Percentiles rank a stretch among this genome's conserved stretches.
Evolutionary conservation across 2,888 invertebrate species (phyloP).

Genomic region (Orchesellides sinensis): DNA sequence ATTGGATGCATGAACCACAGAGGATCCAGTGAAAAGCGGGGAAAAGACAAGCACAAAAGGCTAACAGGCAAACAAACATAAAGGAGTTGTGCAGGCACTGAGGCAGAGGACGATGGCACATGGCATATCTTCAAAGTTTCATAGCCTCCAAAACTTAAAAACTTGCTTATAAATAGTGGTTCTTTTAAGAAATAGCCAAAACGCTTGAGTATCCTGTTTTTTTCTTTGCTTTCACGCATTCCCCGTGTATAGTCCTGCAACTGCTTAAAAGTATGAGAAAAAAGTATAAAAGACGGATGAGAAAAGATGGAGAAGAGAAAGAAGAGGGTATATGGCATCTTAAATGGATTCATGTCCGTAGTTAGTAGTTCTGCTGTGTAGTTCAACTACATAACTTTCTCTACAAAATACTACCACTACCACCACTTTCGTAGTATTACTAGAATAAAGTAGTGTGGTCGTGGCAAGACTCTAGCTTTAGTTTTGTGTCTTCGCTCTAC

Average conservation of each 20-base stretch:
- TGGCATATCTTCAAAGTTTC: slow-evolving; percentile 11
- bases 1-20: neutral
- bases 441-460: neutral
- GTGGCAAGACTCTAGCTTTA: neutral
- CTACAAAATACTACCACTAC: neutral
- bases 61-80: slow-evolving; percentile 43
- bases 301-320: neutral
- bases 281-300: neutral
- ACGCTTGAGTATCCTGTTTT: neutral
- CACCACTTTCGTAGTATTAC: neutral
- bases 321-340: slow-evolving; percentile 7
- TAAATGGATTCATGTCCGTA: slow-evolving; percentile 23
- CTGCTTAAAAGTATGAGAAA: neutral
- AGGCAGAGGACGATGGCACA: neutral
- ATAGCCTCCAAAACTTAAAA: slow-evolving; percentile 2
- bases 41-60: slow-evolving; percentile 27
- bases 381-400: slow-evolving; percentile 25
- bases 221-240: neutral
- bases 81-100: slow-evolving; percentile 18
- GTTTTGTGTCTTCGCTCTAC: slow-evolving; percentile 28
- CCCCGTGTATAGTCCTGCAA: no score
- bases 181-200: neutral
- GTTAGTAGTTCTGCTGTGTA: neutral
- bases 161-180: slow-evolving; percentile 9
- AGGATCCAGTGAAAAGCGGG: neutral